Percentiles rank a stretch among this genome's conserved stretches.
Evolutionary conservation across 2,888 invertebrate genomes (phyloP).

Genomic region (Blastobasis adustella): DNA sequence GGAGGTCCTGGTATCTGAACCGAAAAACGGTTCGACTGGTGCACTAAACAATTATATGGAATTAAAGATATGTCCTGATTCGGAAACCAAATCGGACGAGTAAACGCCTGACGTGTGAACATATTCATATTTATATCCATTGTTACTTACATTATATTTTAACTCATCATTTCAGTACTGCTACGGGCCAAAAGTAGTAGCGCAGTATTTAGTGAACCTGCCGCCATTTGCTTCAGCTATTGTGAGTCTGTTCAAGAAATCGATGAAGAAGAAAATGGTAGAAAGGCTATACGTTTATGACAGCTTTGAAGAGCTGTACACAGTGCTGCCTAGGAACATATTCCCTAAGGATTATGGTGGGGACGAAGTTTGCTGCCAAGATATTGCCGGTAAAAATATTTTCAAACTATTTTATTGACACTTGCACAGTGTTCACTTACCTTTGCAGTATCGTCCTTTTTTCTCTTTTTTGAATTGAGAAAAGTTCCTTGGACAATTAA

Average conservation of each 20-base stretch:
- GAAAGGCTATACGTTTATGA: conserved; percentile 32
- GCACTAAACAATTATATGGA: too few species aligned
- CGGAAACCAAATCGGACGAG: too few species aligned
- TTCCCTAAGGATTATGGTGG: conserved; percentile 50
- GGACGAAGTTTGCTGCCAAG: conserved; percentile 20
- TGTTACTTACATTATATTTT: too few species aligned
- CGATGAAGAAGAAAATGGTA: conserved; percentile 47
- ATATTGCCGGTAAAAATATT: conserved; percentile 20
- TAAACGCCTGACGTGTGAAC: too few species aligned
- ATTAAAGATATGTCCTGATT: too few species aligned
- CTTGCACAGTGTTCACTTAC: too few species aligned
- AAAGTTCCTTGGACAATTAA: too few species aligned
- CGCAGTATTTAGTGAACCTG: conserved; percentile 46
- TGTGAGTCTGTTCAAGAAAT: conserved; percentile 35
- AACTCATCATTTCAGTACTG: conserved; percentile 36
- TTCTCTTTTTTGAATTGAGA: too few species aligned
- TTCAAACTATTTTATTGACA: neutral
- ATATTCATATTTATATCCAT: too few species aligned
- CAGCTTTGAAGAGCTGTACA: conserved; percentile 28
- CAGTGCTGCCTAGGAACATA: conserved; percentile 33
- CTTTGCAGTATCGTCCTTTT: too few species aligned
- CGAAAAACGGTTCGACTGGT: too few species aligned
- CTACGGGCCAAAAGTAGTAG: conserved; percentile 34
- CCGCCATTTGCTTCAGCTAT: conserved; percentile 33
- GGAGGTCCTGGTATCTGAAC: too few species aligned